A percentile compares a stretch with the other conserved stretches of the same genome.
phyloP scores from a whole-genome alignment of 1,140 invertebrate species.

The Megalonaias nervosa region DNA sequence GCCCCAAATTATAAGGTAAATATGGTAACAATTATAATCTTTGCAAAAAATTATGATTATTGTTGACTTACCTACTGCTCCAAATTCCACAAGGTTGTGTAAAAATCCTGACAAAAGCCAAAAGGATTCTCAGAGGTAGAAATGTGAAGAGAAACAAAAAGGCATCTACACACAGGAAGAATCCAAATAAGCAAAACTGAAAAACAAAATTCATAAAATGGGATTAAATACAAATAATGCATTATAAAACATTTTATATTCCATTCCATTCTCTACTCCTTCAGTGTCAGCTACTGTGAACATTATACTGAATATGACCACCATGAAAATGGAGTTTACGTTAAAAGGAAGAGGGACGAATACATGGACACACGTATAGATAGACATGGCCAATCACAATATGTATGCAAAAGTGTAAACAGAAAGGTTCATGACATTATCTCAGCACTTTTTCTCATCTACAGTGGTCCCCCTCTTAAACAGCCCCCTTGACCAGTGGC shows the following conservation, averaged over 20 bases:
- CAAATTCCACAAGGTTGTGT: constrained; percentile 63
- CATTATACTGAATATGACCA: too few relatives aligned
- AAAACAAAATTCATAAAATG: constrained; percentile 37
- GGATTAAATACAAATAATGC: background rate
- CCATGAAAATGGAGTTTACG: too few relatives aligned
- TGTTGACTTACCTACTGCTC: constrained; percentile 7
- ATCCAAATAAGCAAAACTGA: constrained; percentile 95
- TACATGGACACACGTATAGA: too few relatives aligned
- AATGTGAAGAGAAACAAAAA: constrained; percentile 99
- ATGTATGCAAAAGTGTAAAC: too few relatives aligned
- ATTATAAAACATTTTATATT: background rate
- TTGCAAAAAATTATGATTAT: background rate
- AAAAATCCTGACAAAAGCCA: constrained; percentile 76
- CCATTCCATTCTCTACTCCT: background rate
- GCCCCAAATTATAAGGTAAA: too few relatives aligned
- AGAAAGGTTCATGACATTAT: too few relatives aligned
- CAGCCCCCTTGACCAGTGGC: too few relatives aligned
- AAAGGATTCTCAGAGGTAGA: constrained; percentile 91
- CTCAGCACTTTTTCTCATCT: too few relatives aligned
- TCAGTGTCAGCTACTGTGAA: background rate
- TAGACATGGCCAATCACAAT: too few relatives aligned
- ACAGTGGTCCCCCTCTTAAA: too few relatives aligned
- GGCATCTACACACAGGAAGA: constrained; percentile 97
- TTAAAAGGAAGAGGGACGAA: too few relatives aligned
- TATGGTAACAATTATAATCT: too few relatives aligned